Evolutionary conservation across 1,140 invertebrate genomes (phyloP), one percentile per base, ranked within the genome.

Genomic region (Drosophila mauritiana): DNA sequence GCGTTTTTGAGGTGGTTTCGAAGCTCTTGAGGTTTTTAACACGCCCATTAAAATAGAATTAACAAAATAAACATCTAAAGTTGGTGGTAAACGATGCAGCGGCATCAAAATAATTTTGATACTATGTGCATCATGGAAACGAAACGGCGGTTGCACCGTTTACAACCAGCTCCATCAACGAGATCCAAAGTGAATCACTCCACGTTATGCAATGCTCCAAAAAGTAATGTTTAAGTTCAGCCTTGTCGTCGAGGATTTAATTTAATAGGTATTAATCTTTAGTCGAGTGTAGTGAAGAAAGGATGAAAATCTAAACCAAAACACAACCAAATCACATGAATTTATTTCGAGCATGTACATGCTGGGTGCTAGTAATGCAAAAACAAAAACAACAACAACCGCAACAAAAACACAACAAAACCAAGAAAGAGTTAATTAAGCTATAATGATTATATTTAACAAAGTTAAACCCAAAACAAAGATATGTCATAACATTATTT

Each of bases 331-430:
- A 72, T 45, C 53, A 61, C 59, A 88, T 79, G 79, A 74, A 88
- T 89, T 88, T 83, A 65, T 72, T 78, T 67, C 58, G 43, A 80
- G 69, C 73, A 69, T 77, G 62, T 75, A 80, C 54, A 52, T 88
- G 79, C 83, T 86, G 84, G 83, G 83, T 86, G 83, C 83, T 86
- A 76, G 61, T 36, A 55, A 64, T 74, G 72, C 70, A 73, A 73
- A 40, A 58, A 72, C 13, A 69, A 57, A 37, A 73, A 58, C 37
- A 43, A 57, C 34, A 56, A 64, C 40, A 39, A 72, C 42, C 10
- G 53, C 59, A 54, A 51, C 36, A 37, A 37, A 13, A 64, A 56
- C 12, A 57, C 52, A 54, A 51, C 12, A 51, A 36, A 62, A 40
- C 34, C 34, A 68, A 52, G 13, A n/a, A 46, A 43, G 15, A 31